phyloP scores from a whole-genome alignment of 2,888 invertebrate species.

The Cordilura impudica region DNA sequence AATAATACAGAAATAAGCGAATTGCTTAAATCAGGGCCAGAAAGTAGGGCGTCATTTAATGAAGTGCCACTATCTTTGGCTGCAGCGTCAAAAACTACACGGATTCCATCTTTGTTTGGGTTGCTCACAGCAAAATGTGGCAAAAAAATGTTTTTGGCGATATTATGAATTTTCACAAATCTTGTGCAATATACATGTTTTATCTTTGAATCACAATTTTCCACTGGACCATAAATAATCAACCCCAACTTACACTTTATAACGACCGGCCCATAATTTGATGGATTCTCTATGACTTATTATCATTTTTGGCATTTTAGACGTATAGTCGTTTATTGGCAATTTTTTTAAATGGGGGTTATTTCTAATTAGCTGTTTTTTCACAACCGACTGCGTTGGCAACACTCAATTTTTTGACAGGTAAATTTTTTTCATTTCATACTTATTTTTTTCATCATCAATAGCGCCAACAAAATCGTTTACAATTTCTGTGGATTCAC shows the following conservation, averaged over 20 bases:
- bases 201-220: neutral
- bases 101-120: slow-evolving; percentile 9
- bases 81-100: slow-evolving; percentile 29
- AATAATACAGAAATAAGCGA: slow-evolving; percentile 6
- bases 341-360: neutral
- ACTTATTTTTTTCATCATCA: neutral
- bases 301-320: neutral
- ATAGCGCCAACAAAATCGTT: neutral
- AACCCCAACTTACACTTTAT: neutral
- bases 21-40: slow-evolving; percentile 27
- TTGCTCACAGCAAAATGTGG: slow-evolving; percentile 18
- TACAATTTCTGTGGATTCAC: neutral
- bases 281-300: neutral
- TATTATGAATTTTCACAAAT: neutral
- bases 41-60: slow-evolving; percentile 18
- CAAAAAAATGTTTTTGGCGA: neutral
- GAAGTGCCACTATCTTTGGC: slow-evolving; percentile 2
- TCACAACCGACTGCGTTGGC: neutral
- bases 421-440: slow-evolving; percentile 7
- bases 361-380: neutral
- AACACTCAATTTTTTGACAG: neutral
- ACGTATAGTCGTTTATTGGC: neutral
- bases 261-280: neutral
- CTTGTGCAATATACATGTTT: neutral
- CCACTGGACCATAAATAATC: neutral